A percentile compares a stretch with the other conserved stretches of the same genome.
Conservation (phyloP, 2,113 vertebrate species). For the Perca fluviatilis region DNA sequence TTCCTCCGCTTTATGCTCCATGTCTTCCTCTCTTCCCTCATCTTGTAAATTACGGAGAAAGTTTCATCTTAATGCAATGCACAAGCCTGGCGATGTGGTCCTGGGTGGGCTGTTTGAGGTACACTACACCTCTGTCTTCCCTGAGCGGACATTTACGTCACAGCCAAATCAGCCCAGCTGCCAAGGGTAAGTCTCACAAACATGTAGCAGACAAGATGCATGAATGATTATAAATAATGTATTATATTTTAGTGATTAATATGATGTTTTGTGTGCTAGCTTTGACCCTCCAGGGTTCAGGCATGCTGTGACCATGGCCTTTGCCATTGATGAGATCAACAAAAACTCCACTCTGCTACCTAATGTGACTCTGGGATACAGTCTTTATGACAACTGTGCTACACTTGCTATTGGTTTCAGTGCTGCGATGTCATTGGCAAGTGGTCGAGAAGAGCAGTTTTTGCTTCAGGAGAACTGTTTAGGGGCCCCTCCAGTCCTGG, state of each 20-base stretch:
- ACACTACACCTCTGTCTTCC: constrained; percentile 64
- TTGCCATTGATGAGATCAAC: constrained; percentile 65
- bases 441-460: constrained; percentile 55
- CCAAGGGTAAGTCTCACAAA: constrained; percentile 54
- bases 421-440: constrained; percentile 52
- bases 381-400: constrained; percentile 67
- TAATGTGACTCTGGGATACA: constrained; percentile 66
- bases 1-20: not conserved
- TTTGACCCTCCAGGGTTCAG: constrained; percentile 64
- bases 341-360: constrained; percentile 49
- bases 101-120: constrained; percentile 70
- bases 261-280: constrained; percentile 27
- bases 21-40: constrained; percentile 14
- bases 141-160: constrained; percentile 58
- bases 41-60: constrained; percentile 54
- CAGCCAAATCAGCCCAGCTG: constrained; percentile 58
- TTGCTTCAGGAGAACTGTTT: constrained; percentile 48
- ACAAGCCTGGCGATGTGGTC: constrained; percentile 64
- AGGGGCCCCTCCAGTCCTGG: constrained; percentile 59
- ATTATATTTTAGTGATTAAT: not conserved
- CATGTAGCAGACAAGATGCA: not conserved
- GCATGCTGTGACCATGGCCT: constrained; percentile 65
- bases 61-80: constrained; percentile 65
- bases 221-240: not conserved
- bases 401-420: constrained; percentile 60